Evolutionary conservation across 2,888 invertebrate genomes (phyloP).

Genomic region (Harpagoxenus sublaevis): DNA sequence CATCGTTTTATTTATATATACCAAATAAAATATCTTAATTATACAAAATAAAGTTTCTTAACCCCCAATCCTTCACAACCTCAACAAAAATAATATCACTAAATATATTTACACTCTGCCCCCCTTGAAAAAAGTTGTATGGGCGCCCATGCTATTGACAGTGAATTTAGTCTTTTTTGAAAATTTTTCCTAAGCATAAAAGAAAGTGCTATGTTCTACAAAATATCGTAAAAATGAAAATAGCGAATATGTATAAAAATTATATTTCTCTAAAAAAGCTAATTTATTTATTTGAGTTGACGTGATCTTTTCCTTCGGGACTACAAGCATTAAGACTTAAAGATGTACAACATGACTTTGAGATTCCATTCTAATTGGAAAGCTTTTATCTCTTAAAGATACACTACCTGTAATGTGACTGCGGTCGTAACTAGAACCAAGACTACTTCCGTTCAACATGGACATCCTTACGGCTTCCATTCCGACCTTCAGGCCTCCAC

Average conservation of each 20-base stretch:
- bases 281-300: not conserved
- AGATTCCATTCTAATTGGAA: not conserved
- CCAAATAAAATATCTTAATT: too few relatives aligned
- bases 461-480: constrained; percentile 90
- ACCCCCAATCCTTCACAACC: too few relatives aligned
- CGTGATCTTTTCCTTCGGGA: not conserved
- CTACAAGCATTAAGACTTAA: not conserved
- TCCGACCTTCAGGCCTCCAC: constrained; percentile 75
- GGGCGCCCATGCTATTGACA: not conserved
- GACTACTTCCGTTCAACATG: constrained; percentile 89
- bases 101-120: too few relatives aligned
- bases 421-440: constrained; percentile 90
- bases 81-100: too few relatives aligned
- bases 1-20: too few relatives aligned
- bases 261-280: not conserved
- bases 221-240: not conserved
- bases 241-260: too few relatives aligned
- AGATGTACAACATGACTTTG: not conserved
- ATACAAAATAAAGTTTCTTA: too few relatives aligned
- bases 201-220: not conserved
- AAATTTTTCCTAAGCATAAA: not conserved
- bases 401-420: constrained; percentile 90
- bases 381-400: not conserved
- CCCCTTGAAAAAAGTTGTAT: too few relatives aligned
- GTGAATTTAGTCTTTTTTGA: not conserved